These are phyloP conservation scores for Tetramorium parvispinum DNA, from an alignment of 1,140 invertebrate species.

Conservation along the genomic window DNA sequence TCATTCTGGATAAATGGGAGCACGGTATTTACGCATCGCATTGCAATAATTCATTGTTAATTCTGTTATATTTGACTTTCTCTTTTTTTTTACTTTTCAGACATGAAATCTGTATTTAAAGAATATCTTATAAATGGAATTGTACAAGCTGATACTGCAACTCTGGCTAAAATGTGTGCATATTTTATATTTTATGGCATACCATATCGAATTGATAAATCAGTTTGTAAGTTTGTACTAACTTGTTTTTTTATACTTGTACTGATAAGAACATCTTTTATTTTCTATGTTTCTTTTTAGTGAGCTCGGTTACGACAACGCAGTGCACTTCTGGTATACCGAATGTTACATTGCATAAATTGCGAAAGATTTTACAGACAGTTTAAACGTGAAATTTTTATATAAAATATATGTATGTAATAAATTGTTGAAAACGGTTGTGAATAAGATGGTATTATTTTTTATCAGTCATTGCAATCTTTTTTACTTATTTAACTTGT, in stretches of 20 bases:
- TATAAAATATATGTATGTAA: neutral
- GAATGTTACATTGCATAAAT: conserved; percentile 75
- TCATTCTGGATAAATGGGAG: conserved; percentile 87
- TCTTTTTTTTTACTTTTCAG: conserved; percentile 63
- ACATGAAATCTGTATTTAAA: conserved; percentile 83
- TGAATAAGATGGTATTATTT: neutral
- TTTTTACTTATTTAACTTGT: neutral
- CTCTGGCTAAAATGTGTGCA: conserved; percentile 84
- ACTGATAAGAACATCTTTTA: conserved; percentile 42
- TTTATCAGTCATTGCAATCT: neutral
- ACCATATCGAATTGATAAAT: conserved; percentile 78
- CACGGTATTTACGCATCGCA: conserved; percentile 73
- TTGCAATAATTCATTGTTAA: neutral
- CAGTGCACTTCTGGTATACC: conserved; percentile 63
- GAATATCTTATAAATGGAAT: conserved; percentile 83
- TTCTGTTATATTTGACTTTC: conserved; percentile 2
- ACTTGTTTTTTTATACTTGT: neutral
- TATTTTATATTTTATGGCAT: conserved; percentile 89
- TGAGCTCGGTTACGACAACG: conserved; percentile 68
- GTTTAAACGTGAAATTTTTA: conserved; percentile 27
- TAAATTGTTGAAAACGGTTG: neutral
- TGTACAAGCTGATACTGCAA: conserved; percentile 75
- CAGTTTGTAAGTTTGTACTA: conserved; percentile 74
- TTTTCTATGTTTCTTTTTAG: conserved; percentile 71
- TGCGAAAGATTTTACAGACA: conserved; percentile 74